Evolutionary conservation across 1,140 invertebrate genomes (phyloP).

Genomic region (Sycophila sp.): DNA sequence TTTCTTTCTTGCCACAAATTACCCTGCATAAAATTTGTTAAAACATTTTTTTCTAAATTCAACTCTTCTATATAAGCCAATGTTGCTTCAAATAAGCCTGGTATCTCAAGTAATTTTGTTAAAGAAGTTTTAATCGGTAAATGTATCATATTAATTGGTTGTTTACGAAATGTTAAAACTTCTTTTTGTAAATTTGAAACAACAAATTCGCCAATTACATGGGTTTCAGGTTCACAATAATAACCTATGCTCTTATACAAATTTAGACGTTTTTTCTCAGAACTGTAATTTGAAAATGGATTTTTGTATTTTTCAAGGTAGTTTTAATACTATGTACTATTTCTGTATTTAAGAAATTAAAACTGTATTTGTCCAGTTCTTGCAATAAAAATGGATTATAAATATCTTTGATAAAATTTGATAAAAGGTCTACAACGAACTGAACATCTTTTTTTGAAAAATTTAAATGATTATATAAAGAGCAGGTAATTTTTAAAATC

Average conservation of each 20-base stretch:
- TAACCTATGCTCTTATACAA: background rate
- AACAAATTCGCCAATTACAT: too few species aligned
- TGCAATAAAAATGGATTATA: background rate
- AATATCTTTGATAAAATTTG: background rate
- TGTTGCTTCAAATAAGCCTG: slow-evolving; percentile 4
- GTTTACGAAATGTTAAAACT: background rate
- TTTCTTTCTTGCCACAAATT: too few species aligned
- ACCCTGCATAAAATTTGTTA: slow-evolving; percentile 27
- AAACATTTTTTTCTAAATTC: background rate
- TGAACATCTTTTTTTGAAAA: background rate
- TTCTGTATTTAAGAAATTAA: background rate
- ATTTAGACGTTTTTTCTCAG: background rate
- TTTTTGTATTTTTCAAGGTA: background rate
- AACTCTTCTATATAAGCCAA: background rate
- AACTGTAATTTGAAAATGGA: background rate
- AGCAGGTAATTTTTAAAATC: too few species aligned
- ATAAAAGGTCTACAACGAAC: background rate
- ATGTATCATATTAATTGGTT: background rate
- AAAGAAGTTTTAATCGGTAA: background rate
- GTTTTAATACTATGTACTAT: background rate
- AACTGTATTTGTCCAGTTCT: background rate
- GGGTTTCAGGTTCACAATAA: background rate
- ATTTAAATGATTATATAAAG: background rate
- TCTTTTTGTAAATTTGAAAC: background rate
- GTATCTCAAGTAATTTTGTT: background rate